phyloP scores from a whole-genome alignment of 2,888 invertebrate genomes.

The Megaustenia siamemsis region DNA sequence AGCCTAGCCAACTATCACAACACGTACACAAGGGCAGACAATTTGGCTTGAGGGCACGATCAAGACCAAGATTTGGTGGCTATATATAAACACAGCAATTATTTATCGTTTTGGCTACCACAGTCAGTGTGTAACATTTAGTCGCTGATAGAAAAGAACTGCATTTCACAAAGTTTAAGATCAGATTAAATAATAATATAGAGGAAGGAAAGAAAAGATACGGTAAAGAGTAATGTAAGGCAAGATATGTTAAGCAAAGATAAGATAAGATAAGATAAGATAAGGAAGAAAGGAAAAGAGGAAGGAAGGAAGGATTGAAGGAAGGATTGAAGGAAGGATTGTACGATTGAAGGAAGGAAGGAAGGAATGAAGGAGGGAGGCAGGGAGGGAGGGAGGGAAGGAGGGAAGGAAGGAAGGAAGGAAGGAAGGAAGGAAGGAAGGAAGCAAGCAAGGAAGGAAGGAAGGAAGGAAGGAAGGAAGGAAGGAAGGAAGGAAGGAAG shows the following conservation, averaged over 20 bases:
- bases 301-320: background rate
- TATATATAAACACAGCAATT: too few relatives aligned
- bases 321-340: background rate
- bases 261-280: constrained; percentile 3
- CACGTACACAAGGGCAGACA: too few relatives aligned
- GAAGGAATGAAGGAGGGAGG: background rate
- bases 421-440: constrained; percentile 18
- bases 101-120: too few relatives aligned
- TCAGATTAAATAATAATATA: background rate
- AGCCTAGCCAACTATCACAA: too few relatives aligned
- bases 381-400: background rate
- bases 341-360: background rate
- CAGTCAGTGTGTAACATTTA: too few relatives aligned
- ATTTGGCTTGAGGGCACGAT: too few relatives aligned
- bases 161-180: background rate
- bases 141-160: background rate
- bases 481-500: constrained; percentile 23
- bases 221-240: background rate
- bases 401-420: background rate
- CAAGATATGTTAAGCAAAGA: background rate
- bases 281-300: background rate
- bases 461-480: constrained; percentile 31
- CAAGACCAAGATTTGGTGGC: too few relatives aligned
- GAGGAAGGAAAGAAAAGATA: background rate
- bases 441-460: constrained; percentile 20